Conservation (phyloP, 1,140 invertebrate species). For the Pararge aegeria region DNA sequence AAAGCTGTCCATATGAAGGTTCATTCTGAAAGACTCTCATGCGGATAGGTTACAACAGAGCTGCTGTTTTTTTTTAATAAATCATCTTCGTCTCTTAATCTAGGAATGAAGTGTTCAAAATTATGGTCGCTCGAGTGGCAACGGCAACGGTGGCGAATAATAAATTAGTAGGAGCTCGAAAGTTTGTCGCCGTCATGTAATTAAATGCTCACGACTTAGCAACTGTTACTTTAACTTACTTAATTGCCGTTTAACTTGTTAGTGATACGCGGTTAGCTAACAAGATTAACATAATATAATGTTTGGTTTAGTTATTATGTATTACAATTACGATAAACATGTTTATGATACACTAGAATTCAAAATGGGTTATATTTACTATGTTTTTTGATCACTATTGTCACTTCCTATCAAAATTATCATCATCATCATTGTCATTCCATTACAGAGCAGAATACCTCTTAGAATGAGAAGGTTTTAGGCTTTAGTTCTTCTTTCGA, state of each 20-base stretch:
- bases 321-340: not conserved
- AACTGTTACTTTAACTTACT: conserved; percentile 32
- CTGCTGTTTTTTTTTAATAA: not conserved
- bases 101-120: conserved; percentile 11
- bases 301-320: not conserved
- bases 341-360: too few relatives aligned
- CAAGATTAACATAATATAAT: conserved; percentile 13
- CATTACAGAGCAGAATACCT: too few relatives aligned
- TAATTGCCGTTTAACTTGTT: conserved; percentile 27
- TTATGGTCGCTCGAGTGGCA: conserved; percentile 11
- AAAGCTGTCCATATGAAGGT: too few relatives aligned
- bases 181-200: conserved; percentile 29
- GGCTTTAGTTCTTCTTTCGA: too few relatives aligned
- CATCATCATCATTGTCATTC: too few relatives aligned
- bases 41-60: too few relatives aligned
- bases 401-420: too few relatives aligned
- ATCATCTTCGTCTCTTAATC: not conserved
- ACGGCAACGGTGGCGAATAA: conserved; percentile 12
- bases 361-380: too few relatives aligned
- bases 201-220: conserved; percentile 31
- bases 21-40: too few relatives aligned
- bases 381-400: too few relatives aligned
- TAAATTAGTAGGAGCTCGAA: conserved; percentile 24
- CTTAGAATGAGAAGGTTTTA: too few relatives aligned
- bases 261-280: conserved; percentile 20